Percentiles rank a stretch among this genome's conserved stretches.
phyloP scores from a whole-genome alignment of 2,888 invertebrate genomes.

The Itoplectis maculator region DNA sequence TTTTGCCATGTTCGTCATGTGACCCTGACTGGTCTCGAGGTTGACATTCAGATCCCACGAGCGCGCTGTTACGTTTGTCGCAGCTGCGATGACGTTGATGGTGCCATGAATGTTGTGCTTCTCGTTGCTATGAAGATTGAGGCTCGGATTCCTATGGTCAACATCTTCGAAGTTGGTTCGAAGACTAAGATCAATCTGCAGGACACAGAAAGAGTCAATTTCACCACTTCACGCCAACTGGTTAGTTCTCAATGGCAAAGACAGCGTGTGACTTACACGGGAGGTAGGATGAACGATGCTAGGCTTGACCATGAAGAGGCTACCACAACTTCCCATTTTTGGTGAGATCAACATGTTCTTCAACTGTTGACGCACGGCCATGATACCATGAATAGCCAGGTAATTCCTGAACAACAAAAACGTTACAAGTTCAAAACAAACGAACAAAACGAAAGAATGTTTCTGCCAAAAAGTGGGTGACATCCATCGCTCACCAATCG shows the following conservation, averaged over 20 bases:
- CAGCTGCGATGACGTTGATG: conserved; percentile 76
- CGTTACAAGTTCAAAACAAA: conserved; percentile 12
- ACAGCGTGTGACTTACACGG: conserved; percentile 71
- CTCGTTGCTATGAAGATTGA: conserved; percentile 54
- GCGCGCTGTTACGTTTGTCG: conserved; percentile 70
- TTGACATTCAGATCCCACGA: conserved; percentile 81
- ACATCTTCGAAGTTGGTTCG: conserved; percentile 74
- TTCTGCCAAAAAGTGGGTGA: conserved; percentile 9
- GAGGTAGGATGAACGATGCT: conserved; percentile 78
- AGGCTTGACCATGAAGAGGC: conserved; percentile 74
- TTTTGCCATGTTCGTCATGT: conserved; percentile 76
- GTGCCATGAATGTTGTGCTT: conserved; percentile 76
- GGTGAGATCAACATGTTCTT: conserved; percentile 73
- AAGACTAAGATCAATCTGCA: conserved; percentile 76
- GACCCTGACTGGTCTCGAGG: conserved; percentile 77
- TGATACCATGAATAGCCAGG: conserved; percentile 43
- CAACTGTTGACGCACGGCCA: conserved; percentile 71
- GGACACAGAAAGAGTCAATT: conserved; percentile 15
- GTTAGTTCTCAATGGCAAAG: not conserved
- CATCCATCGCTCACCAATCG: conserved; percentile 65
- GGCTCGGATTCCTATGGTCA: conserved; percentile 65
- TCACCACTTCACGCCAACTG: not conserved
- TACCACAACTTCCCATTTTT: conserved; percentile 77
- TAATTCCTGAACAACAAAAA: conserved; percentile 64
- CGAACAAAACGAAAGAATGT: conserved; percentile 6